Percentiles rank a stretch among this genome's conserved stretches.
Evolutionary conservation across 2,113 vertebrate species (phyloP).

Genomic region (Mesembrinibis cayennensis): DNA sequence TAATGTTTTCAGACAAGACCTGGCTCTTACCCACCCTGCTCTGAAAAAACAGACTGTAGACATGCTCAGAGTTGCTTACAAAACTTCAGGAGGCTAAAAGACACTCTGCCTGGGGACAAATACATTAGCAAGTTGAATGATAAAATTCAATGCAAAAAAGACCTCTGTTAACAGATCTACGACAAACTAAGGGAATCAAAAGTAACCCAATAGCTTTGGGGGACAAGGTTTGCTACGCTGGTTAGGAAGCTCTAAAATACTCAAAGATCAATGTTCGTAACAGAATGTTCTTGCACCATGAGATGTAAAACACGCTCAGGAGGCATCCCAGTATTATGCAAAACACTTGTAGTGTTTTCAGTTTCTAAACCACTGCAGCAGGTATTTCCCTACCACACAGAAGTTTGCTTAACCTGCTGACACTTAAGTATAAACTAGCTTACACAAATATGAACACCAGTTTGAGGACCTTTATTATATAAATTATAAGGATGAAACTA

Average conservation of each 20-base stretch:
- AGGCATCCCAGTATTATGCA: not conserved
- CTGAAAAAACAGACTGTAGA: not conserved
- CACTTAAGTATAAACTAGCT: not conserved
- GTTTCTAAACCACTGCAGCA: not conserved
- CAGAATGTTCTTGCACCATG: not conserved
- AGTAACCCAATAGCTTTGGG: not conserved
- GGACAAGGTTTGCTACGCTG: not conserved
- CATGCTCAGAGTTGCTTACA: not conserved
- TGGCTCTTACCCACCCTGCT: not conserved
- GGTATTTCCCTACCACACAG: not conserved
- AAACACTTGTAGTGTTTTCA: not conserved
- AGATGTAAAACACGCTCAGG: not conserved
- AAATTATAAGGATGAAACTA: not conserved
- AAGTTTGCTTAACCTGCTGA: not conserved
- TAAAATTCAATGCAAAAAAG: not conserved
- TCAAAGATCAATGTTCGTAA: not conserved
- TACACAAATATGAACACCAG: not conserved
- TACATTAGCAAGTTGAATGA: not conserved
- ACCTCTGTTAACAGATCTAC: not conserved
- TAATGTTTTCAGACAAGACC: not conserved
- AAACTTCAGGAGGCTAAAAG: not conserved
- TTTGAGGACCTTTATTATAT: not conserved
- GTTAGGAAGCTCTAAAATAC: not conserved
- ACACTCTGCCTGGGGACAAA: not conserved
- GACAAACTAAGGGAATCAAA: not conserved